Evolutionary conservation across 2,113 vertebrate genomes (phyloP).

Genomic region (Urocolius indicus): DNA sequence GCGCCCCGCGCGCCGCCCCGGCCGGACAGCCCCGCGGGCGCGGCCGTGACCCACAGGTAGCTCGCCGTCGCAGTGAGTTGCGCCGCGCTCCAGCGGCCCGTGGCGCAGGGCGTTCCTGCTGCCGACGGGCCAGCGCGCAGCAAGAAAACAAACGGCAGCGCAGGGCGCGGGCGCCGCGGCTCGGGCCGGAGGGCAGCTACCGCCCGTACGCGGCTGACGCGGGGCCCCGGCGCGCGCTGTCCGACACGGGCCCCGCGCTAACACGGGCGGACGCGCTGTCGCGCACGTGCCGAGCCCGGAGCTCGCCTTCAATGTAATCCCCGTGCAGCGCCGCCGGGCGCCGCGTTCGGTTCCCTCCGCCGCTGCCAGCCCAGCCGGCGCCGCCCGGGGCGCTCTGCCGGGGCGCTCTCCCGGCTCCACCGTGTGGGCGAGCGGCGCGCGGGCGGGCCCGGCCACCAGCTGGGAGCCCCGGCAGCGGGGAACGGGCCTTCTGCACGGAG

Average conservation of each 20-base stretch:
- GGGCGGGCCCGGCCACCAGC: no score
- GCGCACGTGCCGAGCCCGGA: not conserved
- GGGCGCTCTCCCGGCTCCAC: conserved; percentile 24
- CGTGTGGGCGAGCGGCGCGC: conserved; percentile 15
- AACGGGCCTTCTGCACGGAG: no score
- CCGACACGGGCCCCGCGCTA: not conserved
- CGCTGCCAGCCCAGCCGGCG: not conserved
- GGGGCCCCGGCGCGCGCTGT: not conserved
- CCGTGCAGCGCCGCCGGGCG: no score
- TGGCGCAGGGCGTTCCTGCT: not conserved
- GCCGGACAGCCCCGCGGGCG: not conserved
- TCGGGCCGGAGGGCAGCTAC: not conserved
- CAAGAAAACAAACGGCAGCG: no score
- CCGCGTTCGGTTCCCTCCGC: no score
- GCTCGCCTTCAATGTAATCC: fast-evolving
- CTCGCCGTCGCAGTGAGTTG: not conserved
- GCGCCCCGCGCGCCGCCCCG: not conserved
- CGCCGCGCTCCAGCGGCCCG: not conserved
- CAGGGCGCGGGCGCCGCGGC: no score
- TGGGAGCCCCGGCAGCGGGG: not conserved
- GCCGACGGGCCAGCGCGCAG: not conserved
- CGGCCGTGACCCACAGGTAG: not conserved
- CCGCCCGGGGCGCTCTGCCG: not conserved
- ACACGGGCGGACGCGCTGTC: not conserved
- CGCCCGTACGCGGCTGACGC: not conserved